Evolutionary conservation across 2,888 invertebrate genomes (phyloP).

Genomic region (Empis livida): DNA sequence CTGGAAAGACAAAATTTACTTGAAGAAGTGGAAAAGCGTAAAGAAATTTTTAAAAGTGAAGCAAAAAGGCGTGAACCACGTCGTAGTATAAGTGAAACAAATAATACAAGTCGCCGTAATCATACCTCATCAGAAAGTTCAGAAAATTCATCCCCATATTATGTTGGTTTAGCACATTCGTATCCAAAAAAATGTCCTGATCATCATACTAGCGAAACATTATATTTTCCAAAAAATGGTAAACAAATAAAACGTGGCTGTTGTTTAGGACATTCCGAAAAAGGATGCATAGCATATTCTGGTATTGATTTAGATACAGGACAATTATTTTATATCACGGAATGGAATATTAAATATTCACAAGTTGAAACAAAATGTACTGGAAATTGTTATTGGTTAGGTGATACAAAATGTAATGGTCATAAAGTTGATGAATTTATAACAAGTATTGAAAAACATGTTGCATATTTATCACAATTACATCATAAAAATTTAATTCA

Average conservation of each 20-base stretch:
- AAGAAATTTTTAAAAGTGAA: conserved; percentile 62
- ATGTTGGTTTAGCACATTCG: conserved; percentile 20
- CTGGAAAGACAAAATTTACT: conserved; percentile 56
- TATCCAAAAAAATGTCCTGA: conserved; percentile 34
- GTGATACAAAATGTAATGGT: conserved; percentile 27
- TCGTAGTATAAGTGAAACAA: conserved; percentile 39
- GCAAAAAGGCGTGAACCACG: conserved; percentile 41
- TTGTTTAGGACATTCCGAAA: conserved; percentile 63
- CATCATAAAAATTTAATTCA: conserved; percentile 59
- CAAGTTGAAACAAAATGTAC: conserved; percentile 30
- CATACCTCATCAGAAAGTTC: conserved; percentile 43
- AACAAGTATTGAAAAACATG: conserved; percentile 57
- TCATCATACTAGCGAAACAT: conserved; percentile 41
- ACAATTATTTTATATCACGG: conserved; percentile 56
- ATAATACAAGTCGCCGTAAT: conserved; percentile 26
- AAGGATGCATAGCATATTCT: conserved; percentile 59
- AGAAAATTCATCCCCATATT: conserved; percentile 37
- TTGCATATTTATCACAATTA: conserved; percentile 54
- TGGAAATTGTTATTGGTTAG: conserved; percentile 25
- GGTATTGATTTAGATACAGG: conserved; percentile 65
- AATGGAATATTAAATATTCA: conserved; percentile 53
- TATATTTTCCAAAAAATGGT: conserved; percentile 44
- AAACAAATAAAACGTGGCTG: conserved; percentile 58
- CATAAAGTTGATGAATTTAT: conserved; percentile 33
- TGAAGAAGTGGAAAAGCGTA: conserved; percentile 63